These are phyloP conservation scores for Steinernema carpocapsae DNA, from an alignment of 2,888 invertebrate genomes.

Conservation along the genomic window DNA sequence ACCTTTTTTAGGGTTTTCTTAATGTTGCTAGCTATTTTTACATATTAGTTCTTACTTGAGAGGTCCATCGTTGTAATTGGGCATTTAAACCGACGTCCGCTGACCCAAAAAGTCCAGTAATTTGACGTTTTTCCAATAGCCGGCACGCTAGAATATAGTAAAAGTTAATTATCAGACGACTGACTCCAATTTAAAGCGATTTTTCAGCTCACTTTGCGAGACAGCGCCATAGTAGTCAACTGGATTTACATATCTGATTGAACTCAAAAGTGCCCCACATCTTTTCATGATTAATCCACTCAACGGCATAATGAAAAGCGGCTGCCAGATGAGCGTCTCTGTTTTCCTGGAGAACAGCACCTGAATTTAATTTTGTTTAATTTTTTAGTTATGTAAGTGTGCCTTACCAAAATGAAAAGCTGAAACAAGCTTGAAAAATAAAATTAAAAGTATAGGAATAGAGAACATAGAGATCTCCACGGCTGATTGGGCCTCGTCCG, in stretches of 20 bases:
- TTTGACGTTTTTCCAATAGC: slow-evolving; percentile 59
- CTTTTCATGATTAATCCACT: slow-evolving; percentile 55
- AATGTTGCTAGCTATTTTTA: not conserved
- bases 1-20: too few species aligned
- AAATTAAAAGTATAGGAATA: not conserved
- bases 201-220: not conserved
- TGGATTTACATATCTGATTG: slow-evolving; percentile 56
- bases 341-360: slow-evolving; percentile 61
- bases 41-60: slow-evolving; percentile 47
- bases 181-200: too few species aligned
- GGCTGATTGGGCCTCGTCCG: slow-evolving; percentile 10
- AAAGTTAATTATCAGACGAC: too few species aligned
- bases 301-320: slow-evolving; percentile 59
- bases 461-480: not conserved
- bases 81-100: slow-evolving; percentile 58
- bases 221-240: slow-evolving; percentile 63
- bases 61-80: slow-evolving; percentile 59
- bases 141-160: slow-evolving; percentile 65
- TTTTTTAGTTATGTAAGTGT: not conserved
- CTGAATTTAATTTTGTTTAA: slow-evolving; percentile 36
- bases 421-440: not conserved
- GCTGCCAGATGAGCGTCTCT: slow-evolving; percentile 66
- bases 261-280: slow-evolving; percentile 46
- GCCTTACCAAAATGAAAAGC: not conserved
- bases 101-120: slow-evolving; percentile 62